Percentiles rank a stretch among this genome's conserved stretches.
Conservation (phyloP, 2,888 invertebrate species). For the Criorhina ranunculi region DNA sequence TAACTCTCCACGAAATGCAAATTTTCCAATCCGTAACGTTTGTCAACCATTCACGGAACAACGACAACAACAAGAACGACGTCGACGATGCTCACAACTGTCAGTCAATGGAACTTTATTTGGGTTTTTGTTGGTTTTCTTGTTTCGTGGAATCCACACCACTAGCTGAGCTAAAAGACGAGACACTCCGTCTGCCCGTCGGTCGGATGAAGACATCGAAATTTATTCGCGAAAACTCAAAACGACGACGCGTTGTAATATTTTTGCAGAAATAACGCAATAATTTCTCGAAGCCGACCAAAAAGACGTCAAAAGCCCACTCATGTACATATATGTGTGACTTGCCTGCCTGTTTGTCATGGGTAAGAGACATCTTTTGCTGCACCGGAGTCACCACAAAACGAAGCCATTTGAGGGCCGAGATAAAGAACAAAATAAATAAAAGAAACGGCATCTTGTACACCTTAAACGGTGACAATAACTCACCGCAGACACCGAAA, state of each 20-base stretch:
- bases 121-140: constrained; percentile 46
- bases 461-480: constrained; percentile 77
- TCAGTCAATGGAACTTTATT: constrained; percentile 74
- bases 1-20: constrained; percentile 66
- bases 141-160: constrained; percentile 66
- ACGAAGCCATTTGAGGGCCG: constrained; percentile 73
- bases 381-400: constrained; percentile 58
- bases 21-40: constrained; percentile 65
- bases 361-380: constrained; percentile 39
- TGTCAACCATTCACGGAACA: constrained; percentile 55
- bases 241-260: constrained; percentile 68
- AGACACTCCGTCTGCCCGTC: constrained; percentile 4
- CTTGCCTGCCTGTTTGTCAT: constrained; percentile 36
- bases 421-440: constrained; percentile 75
- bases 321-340: constrained; percentile 1
- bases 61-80: constrained; percentile 31
- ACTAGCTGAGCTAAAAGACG: constrained; percentile 2
- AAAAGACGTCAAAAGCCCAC: constrained; percentile 19
- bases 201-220: constrained; percentile 73
- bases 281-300: constrained; percentile 56
- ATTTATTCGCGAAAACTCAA: constrained; percentile 72
- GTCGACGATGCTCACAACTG: constrained; percentile 67
- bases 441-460: constrained; percentile 76
- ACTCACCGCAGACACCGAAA: constrained; percentile 75
- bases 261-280: constrained; percentile 71